Evolutionary conservation across 92 coral and sea anemone species (phyloP).

Genomic region (Paragorgia papillata): DNA sequence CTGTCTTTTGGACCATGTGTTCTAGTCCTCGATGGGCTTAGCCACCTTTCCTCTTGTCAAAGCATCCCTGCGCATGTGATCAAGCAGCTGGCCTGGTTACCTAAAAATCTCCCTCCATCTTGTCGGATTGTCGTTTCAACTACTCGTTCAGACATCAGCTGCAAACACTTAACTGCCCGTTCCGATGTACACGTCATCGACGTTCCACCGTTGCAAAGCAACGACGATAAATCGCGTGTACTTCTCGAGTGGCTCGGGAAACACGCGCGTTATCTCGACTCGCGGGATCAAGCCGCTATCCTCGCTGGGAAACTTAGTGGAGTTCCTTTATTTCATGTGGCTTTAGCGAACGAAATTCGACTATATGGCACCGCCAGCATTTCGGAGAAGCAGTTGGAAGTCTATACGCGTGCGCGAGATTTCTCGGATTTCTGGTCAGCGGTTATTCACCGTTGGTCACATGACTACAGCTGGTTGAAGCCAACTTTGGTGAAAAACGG

Average conservation of each 20-base stretch:
- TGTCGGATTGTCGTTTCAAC: slow-evolving; percentile 90
- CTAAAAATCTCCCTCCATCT: slow-evolving; percentile 63
- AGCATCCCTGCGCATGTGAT: slow-evolving; percentile 71
- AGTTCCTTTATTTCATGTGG: slow-evolving; percentile 79
- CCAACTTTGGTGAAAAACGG: slow-evolving; percentile 81
- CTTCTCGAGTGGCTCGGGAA: slow-evolving; percentile 74
- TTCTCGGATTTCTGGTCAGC: slow-evolving; percentile 85
- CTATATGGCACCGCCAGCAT: slow-evolving; percentile 72
- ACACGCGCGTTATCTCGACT: slow-evolving; percentile 66
- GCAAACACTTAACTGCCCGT: slow-evolving; percentile 68
- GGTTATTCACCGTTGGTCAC: slow-evolving; percentile 95
- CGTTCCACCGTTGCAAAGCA: slow-evolving; percentile 66
- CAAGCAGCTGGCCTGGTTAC: slow-evolving; percentile 91
- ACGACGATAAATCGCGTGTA: slow-evolving; percentile 66
- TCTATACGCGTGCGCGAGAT: slow-evolving; percentile 70
- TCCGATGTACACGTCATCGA: slow-evolving; percentile 74
- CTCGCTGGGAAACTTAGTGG: slow-evolving; percentile 70
- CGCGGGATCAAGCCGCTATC: slow-evolving; percentile 57
- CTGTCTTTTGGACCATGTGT: slow-evolving; percentile 81
- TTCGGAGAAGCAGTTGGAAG: slow-evolving; percentile 76
- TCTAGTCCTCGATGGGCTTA: slow-evolving; percentile 81
- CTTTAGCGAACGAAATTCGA: slow-evolving; percentile 82
- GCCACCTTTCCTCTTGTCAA: slow-evolving; percentile 75
- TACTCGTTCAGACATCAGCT: slow-evolving; percentile 78
- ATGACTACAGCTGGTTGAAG: slow-evolving; percentile 94